Conservation (phyloP, 2,797 vertebrate species). For the Myotis pilosus region DNA sequence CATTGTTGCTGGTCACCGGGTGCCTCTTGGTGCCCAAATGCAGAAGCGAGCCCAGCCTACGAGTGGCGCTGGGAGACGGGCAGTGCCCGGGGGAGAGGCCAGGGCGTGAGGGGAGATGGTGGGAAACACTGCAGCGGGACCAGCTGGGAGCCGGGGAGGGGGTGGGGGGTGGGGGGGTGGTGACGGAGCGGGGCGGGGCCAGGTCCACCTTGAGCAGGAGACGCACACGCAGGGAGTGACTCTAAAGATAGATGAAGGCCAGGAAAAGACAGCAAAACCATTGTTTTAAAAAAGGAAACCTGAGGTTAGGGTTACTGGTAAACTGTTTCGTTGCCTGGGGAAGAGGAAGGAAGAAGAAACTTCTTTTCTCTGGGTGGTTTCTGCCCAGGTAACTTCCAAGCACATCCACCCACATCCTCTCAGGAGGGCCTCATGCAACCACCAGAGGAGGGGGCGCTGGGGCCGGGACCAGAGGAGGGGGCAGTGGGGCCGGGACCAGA, state of each 20-base stretch:
- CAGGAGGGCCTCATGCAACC: neutral
- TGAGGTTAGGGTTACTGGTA: neutral
- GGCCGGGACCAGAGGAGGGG: no score
- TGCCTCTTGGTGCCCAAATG: constrained; percentile 44
- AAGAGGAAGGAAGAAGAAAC: neutral
- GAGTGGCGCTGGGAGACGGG: neutral
- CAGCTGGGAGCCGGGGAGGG: neutral
- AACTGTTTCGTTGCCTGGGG: neutral
- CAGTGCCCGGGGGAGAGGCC: neutral
- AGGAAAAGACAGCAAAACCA: neutral
- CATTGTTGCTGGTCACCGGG: constrained; percentile 61
- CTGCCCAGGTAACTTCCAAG: neutral
- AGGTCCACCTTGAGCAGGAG: neutral
- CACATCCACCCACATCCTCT: neutral
- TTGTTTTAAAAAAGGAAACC: no score
- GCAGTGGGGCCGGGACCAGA: no score
- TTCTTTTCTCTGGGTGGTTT: neutral
- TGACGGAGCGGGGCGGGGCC: fast-evolving
- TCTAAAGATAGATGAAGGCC: neutral
- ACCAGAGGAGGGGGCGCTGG: no score
- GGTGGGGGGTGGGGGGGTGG: no score
- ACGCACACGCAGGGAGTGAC: neutral
- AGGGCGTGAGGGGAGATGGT: neutral
- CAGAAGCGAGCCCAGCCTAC: constrained; percentile 21
- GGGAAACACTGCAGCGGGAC: neutral